phyloP scores from a whole-genome alignment of 2,797 vertebrate genomes.

The Choloepus didactylus region DNA sequence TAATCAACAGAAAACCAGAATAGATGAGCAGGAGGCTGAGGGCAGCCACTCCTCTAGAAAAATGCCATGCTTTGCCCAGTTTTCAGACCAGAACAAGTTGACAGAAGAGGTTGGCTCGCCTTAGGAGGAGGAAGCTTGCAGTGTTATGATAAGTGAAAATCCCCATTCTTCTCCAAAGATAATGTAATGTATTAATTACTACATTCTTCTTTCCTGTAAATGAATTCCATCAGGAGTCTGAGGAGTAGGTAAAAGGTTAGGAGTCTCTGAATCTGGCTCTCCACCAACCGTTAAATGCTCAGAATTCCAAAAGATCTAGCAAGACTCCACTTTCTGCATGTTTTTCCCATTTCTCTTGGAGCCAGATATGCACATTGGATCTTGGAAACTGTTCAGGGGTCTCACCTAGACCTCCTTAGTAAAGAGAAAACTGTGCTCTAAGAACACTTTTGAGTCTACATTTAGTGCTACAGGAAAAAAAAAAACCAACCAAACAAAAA shows the following conservation, averaged over 20 bases:
- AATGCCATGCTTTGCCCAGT: background rate
- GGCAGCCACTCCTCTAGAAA: background rate
- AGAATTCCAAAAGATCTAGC: background rate
- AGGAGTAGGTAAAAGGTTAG: background rate
- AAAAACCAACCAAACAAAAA: too few relatives aligned
- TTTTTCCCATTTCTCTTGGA: background rate
- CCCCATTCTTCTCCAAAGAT: background rate
- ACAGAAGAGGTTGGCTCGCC: background rate
- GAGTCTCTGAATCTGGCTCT: background rate
- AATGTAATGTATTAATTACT: background rate
- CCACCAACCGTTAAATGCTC: background rate
- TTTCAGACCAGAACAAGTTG: background rate
- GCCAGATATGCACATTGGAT: background rate
- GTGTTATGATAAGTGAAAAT: background rate
- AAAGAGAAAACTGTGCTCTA: background rate
- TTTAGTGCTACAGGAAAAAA: background rate
- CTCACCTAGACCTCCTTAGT: background rate
- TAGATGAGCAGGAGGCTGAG: background rate
- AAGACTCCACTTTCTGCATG: background rate
- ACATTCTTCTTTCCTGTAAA: background rate
- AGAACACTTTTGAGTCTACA: background rate
- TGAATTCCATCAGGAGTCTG: background rate
- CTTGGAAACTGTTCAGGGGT: background rate
- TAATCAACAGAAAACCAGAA: background rate
- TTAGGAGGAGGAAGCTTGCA: background rate